Conservation (phyloP, 2,113 vertebrate species). For the Promerops cafer region DNA sequence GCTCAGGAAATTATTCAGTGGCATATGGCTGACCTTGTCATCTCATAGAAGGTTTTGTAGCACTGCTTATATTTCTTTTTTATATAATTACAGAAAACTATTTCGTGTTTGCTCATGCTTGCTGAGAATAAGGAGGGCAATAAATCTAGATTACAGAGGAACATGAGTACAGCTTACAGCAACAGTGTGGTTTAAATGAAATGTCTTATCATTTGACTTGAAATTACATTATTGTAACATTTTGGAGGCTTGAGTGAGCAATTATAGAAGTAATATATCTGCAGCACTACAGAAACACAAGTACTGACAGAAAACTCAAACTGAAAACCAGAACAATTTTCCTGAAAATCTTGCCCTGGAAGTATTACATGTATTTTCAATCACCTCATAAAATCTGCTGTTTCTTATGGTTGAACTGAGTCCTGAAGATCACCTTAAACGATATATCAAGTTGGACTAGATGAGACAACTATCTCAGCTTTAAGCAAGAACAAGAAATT, state of each 20-base stretch:
- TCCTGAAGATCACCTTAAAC: neutral
- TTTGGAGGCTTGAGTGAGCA: neutral
- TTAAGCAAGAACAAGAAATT: neutral
- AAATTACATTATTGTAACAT: neutral
- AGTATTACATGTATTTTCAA: neutral
- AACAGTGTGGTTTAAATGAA: neutral
- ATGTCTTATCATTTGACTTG: neutral
- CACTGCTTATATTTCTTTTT: neutral
- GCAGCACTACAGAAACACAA: neutral
- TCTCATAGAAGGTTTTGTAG: neutral
- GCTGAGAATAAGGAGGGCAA: neutral
- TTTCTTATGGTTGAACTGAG: neutral
- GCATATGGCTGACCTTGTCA: neutral
- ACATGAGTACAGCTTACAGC: neutral
- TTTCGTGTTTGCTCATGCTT: neutral
- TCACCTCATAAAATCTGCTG: neutral
- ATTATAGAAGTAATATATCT: neutral
- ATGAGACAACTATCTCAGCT: neutral
- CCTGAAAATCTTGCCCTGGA: neutral
- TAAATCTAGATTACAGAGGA: constrained; percentile 9
- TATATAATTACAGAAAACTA: neutral
- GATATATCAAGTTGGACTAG: neutral
- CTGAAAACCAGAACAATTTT: neutral
- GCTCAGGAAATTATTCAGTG: neutral
- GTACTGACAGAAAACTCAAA: neutral